Evolutionary conservation across 2,797 vertebrate genomes (phyloP), one percentile per base, ranked within the genome.

Genomic region (Phoeniculus purpureus): DNA sequence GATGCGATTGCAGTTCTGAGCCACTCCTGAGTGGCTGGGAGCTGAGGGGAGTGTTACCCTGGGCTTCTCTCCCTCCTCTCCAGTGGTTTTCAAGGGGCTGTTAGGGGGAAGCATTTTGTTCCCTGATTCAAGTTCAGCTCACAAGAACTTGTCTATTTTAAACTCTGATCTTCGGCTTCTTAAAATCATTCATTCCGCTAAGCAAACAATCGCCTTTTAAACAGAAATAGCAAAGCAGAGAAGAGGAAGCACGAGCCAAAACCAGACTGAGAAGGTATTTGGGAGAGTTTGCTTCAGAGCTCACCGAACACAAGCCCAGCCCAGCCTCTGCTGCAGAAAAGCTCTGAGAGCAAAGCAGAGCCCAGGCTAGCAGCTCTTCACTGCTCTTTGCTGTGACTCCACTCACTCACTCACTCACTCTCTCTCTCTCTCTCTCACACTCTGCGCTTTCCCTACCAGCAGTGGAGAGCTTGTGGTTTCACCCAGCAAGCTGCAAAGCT

Each of bases 31-130:
- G 31, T 9, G 27, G 14, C 3, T 84, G 43, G 1, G 51, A 62
- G 82, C 37, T 16, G 15, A 48, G 62, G 1, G 34, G 0, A 6
- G 4, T 1, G 1, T 22, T 40, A 26, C 31, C 0, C 0, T 9
- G 37, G 7, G 50, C 48, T 74, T 13, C 43, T 31, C 43, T 40
- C 59, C 31, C 45, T 48, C 40, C 26, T 54, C 50, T 22, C 5
- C 61, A 40, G 40, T 15, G 10, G 40, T 40, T 40, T 43, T 51
- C 32, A 16, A 27, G 17, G 34, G 15, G 25, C 7, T 43, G 43
- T 43, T 43, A 43, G 43, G 9, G 43, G 43, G 43, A 43, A 43
- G 0, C 25, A 5, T 15, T 34, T 81, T 61, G 26, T 11, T 34
- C 5, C 19, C 9, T 40, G 45, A 1, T 47, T 71, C 48, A 4